phyloP scores from a whole-genome alignment of 2,113 vertebrate species.

The Microtus pennsylvanicus region DNA sequence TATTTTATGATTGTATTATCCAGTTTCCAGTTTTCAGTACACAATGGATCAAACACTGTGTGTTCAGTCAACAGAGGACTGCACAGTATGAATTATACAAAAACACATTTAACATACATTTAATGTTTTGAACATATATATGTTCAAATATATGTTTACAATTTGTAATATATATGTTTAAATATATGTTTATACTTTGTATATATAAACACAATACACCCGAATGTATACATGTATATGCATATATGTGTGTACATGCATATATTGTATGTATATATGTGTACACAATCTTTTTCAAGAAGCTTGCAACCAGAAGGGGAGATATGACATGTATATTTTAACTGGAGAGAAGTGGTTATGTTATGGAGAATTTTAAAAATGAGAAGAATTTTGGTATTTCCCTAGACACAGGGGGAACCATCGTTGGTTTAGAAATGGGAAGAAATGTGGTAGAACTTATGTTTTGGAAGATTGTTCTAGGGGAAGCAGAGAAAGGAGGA shows the following conservation, averaged over 20 bases:
- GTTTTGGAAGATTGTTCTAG: neutral
- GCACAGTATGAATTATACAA: neutral
- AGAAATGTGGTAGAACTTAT: constrained; percentile 11
- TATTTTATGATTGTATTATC: constrained; percentile 57
- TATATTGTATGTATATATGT: no score
- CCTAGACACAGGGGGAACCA: neutral
- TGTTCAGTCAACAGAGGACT: neutral
- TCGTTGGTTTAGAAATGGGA: constrained; percentile 43
- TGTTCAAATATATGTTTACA: neutral
- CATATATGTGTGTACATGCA: no score
- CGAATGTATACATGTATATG: neutral
- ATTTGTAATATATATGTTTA: neutral
- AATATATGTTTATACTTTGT: neutral
- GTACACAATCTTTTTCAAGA: neutral
- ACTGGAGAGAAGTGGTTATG: constrained; percentile 26
- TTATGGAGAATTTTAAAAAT: constrained; percentile 19
- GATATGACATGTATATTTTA: constrained; percentile 3
- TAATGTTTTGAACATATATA: neutral
- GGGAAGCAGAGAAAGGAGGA: neutral
- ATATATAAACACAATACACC: neutral
- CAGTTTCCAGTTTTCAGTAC: constrained; percentile 17
- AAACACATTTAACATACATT: constrained; percentile 2
- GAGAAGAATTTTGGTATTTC: constrained; percentile 43
- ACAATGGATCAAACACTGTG: neutral
- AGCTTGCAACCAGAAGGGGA: neutral